These are phyloP conservation scores for Coregonus clupeaformis DNA, from an alignment of 2,113 vertebrate species.

Conservation along the genomic window DNA sequence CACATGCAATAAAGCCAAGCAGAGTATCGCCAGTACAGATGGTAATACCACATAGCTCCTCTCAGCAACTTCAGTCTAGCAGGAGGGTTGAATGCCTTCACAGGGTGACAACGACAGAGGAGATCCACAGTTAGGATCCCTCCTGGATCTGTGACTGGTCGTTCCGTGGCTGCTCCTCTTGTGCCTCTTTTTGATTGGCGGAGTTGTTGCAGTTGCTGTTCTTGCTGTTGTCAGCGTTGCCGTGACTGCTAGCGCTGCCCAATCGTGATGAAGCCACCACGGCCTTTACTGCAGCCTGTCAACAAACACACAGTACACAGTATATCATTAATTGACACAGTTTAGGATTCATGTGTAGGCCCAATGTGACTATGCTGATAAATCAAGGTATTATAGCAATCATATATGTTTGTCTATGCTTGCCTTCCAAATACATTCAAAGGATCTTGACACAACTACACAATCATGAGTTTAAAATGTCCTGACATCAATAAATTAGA, in stretches of 20 bases:
- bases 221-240: slow-evolving; percentile 63
- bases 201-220: slow-evolving; percentile 59
- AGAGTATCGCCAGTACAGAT: slow-evolving; percentile 2
- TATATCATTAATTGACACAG: background rate
- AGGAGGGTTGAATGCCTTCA: background rate
- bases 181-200: slow-evolving; percentile 36
- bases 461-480: background rate
- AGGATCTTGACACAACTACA: background rate
- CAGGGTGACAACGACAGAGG: background rate
- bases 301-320: slow-evolving; percentile 24
- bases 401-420: background rate
- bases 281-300: slow-evolving; percentile 85
- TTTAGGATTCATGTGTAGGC: background rate
- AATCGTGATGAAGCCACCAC: slow-evolving; percentile 85
- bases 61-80: background rate
- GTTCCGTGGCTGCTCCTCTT: slow-evolving; percentile 34
- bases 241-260: slow-evolving; percentile 77
- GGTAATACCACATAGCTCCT: background rate
- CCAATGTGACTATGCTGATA: background rate
- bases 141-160: slow-evolving; percentile 48
- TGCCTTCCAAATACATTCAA: background rate
- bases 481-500: background rate
- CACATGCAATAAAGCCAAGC: slow-evolving; percentile 80
- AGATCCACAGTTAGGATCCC: slow-evolving; percentile 57
- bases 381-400: background rate